These are phyloP conservation scores for Agriopis marginaria DNA, from an alignment of 2,888 invertebrate genomes.

Conservation along the genomic window DNA sequence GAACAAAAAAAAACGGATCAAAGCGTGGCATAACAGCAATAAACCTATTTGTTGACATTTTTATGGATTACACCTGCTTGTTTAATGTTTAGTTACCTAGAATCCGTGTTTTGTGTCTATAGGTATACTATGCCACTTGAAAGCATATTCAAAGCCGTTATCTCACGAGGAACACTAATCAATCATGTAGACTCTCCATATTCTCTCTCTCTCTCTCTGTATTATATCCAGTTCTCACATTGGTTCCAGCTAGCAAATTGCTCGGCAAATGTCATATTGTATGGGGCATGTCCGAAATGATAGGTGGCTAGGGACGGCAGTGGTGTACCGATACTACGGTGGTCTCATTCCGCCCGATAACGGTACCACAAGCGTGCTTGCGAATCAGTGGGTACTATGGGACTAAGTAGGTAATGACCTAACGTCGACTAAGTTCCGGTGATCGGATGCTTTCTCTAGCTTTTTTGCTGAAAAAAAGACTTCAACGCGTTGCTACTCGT, in stretches of 20 bases:
- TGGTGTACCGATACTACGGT: conserved; percentile 74
- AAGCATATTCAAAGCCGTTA: too few relatives aligned
- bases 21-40: too few relatives aligned
- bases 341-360: conserved; percentile 78
- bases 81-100: too few relatives aligned
- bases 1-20: too few relatives aligned
- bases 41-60: too few relatives aligned
- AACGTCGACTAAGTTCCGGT: background rate
- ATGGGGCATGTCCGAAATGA: conserved; percentile 57
- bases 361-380: conserved; percentile 69
- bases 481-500: background rate
- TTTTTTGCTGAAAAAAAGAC: background rate
- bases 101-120: too few relatives aligned
- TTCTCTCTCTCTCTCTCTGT: too few relatives aligned
- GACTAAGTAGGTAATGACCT: background rate
- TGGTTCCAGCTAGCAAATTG: conserved; percentile 46
- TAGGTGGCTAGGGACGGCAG: conserved; percentile 50
- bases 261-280: conserved; percentile 47
- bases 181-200: conserved; percentile 21
- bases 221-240: conserved; percentile 11
- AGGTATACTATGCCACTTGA: background rate
- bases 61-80: too few relatives aligned
- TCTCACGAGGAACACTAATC: conserved; percentile 14
- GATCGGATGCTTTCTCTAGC: background rate
- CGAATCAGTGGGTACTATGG: conserved; percentile 49